These are phyloP conservation scores for Cromileptes altivelis DNA, from an alignment of 2,113 vertebrate genomes.

Conservation along the genomic window DNA sequence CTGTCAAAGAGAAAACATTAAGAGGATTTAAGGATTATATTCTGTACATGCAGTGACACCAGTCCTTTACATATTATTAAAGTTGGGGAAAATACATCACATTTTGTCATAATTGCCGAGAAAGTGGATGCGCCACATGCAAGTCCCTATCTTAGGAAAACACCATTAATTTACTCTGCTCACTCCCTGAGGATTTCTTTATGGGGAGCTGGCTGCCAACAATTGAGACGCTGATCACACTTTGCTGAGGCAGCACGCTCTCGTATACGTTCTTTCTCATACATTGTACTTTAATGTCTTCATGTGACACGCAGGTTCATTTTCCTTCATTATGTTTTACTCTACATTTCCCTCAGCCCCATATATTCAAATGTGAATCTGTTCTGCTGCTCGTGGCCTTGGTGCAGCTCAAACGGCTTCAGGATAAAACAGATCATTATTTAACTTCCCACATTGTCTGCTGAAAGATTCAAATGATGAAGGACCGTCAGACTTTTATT, in stretches of 20 bases:
- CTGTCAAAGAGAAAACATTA: conserved; percentile 60
- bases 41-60: conserved; percentile 27
- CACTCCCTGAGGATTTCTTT: conserved; percentile 33
- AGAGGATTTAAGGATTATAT: conserved; percentile 70
- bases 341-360: neutral
- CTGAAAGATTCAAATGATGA: neutral
- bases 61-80: conserved; percentile 47
- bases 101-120: conserved; percentile 52
- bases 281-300: neutral
- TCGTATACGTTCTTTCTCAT: neutral
- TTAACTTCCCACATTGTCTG: neutral
- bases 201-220: conserved; percentile 6
- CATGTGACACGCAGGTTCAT: neutral
- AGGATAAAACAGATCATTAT: neutral
- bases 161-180: conserved; percentile 36
- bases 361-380: neutral
- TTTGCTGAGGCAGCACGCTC: neutral
- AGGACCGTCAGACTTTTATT: neutral
- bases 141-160: conserved; percentile 43
- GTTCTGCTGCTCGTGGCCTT: neutral
- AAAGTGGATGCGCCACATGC: conserved; percentile 36
- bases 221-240: conserved; percentile 39
- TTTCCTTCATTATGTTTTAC: neutral
- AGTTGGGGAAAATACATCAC: conserved; percentile 50
- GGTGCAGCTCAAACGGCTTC: neutral